A percentile compares a stretch with the other conserved stretches of the same genome.
Conservation (phyloP, 2,797 vertebrate species). For the Falco novaeseelandiae region DNA sequence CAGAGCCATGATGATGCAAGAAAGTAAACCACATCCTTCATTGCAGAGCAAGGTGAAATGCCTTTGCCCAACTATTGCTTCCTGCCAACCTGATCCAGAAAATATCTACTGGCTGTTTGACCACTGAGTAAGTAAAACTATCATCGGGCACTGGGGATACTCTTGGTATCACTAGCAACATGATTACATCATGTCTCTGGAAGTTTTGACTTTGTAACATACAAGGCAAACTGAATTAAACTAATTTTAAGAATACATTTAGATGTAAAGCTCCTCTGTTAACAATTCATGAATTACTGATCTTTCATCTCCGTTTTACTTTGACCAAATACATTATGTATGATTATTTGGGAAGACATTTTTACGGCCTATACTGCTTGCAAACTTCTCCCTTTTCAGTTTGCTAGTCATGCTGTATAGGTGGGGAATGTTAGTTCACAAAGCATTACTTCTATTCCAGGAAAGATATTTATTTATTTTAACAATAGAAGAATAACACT, state of each 20-base stretch:
- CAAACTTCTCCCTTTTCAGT: background rate
- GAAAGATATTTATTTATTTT: background rate
- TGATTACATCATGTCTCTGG: background rate
- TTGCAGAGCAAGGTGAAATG: background rate
- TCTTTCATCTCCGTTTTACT: background rate
- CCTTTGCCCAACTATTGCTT: background rate
- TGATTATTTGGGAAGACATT: background rate
- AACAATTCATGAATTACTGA: background rate
- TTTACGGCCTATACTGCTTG: background rate
- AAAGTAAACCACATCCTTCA: background rate
- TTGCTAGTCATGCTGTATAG: background rate
- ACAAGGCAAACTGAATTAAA: background rate
- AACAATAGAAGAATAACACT: constrained; percentile 10
- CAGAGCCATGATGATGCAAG: background rate
- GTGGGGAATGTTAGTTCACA: background rate
- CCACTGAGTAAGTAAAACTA: background rate
- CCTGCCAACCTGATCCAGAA: background rate
- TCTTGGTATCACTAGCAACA: background rate
- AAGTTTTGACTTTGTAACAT: background rate
- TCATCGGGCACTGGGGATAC: background rate
- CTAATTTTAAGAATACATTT: background rate
- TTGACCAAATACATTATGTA: background rate
- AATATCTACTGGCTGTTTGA: background rate
- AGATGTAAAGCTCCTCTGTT: background rate
- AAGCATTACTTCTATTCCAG: background rate